Conservation (phyloP, 2,113 vertebrate genomes). For the Indicator indicator region DNA sequence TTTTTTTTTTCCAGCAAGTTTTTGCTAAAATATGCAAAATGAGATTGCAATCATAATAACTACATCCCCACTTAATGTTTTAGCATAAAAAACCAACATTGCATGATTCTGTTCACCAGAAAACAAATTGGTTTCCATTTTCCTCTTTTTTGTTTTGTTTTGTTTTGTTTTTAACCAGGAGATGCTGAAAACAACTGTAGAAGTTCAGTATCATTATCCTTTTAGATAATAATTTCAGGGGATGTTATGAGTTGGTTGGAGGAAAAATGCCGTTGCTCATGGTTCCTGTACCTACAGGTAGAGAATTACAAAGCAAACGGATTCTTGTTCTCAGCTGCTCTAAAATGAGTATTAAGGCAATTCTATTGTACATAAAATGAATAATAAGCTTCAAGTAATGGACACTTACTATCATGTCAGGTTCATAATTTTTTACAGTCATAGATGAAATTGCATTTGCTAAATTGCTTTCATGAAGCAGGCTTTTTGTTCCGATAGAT, state of each 20-base stretch:
- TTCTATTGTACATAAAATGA: not conserved
- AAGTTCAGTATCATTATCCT: not conserved
- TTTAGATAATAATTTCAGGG: not conserved
- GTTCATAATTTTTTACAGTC: slow-evolving; percentile 6
- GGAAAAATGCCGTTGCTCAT: not conserved
- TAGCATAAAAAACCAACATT: not conserved
- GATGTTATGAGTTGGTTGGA: not conserved
- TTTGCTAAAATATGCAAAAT: slow-evolving; percentile 9
- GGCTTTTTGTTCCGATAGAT: slow-evolving; percentile 32
- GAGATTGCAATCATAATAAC: not conserved
- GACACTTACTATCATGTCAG: slow-evolving; percentile 9
- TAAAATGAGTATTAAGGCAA: not conserved
- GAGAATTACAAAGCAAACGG: not conserved
- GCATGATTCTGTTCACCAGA: not conserved
- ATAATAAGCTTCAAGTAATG: slow-evolving; percentile 22
- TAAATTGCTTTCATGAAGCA: slow-evolving; percentile 20
- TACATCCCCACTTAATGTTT: not conserved
- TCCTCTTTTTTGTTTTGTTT: not conserved
- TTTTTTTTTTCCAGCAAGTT: not conserved
- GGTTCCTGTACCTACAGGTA: not conserved
- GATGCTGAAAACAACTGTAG: not conserved
- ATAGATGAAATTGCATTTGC: slow-evolving; percentile 14
- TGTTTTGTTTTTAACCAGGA: not conserved
- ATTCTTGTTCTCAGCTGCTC: not conserved
- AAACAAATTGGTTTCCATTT: not conserved